Evolutionary conservation across 2,888 invertebrate species (phyloP).

Genomic region (Agonopterix heracliana): DNA sequence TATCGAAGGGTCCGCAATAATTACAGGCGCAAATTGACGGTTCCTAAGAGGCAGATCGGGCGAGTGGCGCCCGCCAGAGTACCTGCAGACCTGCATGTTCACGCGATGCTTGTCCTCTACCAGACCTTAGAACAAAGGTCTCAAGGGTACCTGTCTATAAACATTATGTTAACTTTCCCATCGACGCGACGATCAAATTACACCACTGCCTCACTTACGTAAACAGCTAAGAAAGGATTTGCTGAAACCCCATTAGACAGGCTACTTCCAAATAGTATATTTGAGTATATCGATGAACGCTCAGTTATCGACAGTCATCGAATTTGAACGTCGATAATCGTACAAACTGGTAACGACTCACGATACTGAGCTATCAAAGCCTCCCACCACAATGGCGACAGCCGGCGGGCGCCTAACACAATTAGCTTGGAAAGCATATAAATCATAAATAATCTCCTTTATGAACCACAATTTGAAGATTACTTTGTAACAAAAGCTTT

Average conservation of each 20-base stretch:
- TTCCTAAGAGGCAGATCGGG: slow-evolving; percentile 60
- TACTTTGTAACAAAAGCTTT: slow-evolving; percentile 22
- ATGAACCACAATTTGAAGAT: slow-evolving; percentile 37
- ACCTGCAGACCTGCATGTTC: slow-evolving; percentile 45
- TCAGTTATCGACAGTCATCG: slow-evolving; percentile 27
- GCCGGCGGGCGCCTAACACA: slow-evolving; percentile 47
- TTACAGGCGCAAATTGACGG: slow-evolving; percentile 75
- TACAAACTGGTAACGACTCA: slow-evolving; percentile 25
- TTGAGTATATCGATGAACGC: slow-evolving; percentile 5
- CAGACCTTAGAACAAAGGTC: background rate
- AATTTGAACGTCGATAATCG: slow-evolving; percentile 22
- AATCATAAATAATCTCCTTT: slow-evolving; percentile 47
- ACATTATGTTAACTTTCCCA: background rate
- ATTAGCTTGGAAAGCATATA: slow-evolving; percentile 56
- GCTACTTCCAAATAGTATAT: background rate
- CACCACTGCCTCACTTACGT: background rate
- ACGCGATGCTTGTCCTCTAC: slow-evolving; percentile 33
- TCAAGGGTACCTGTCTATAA: background rate
- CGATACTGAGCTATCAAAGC: slow-evolving; percentile 9
- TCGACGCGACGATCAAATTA: background rate
- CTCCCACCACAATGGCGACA: slow-evolving; percentile 26
- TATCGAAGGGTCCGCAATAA: slow-evolving; percentile 76
- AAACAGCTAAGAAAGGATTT: too few species aligned
- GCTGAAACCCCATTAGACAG: background rate
- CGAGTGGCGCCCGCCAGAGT: slow-evolving; percentile 65